Conservation (phyloP, 1,140 invertebrate species). For the Pseudomyrmex pallidus region DNA sequence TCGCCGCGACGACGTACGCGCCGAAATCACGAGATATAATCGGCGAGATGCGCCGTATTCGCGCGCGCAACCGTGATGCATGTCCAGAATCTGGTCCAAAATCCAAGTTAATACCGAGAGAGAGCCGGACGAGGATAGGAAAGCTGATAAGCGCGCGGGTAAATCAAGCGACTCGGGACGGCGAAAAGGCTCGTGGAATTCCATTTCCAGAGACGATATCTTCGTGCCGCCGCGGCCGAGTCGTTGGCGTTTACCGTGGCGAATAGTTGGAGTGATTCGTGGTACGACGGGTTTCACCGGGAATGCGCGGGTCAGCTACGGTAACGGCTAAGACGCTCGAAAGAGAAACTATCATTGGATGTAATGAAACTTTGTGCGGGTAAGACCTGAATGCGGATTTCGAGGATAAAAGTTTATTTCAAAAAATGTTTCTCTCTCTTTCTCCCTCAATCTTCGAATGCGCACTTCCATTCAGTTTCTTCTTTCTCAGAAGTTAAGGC, state of each 20-base stretch:
- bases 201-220: conserved; percentile 67
- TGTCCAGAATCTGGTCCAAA: conserved; percentile 53
- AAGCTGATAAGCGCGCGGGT: conserved; percentile 61
- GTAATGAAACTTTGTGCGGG: conserved; percentile 18
- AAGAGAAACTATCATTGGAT: conserved; percentile 33
- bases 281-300: conserved; percentile 21
- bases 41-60: conserved; percentile 37
- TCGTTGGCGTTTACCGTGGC: conserved; percentile 25
- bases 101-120: conserved; percentile 21
- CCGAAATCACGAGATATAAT: not conserved
- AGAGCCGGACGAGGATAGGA: conserved; percentile 46
- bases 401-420: conserved; percentile 16
- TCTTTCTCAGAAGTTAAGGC: not conserved
- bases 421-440: not conserved
- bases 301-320: conserved; percentile 16
- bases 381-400: not conserved
- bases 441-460: not conserved
- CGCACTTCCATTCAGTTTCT: not conserved
- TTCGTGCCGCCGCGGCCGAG: conserved; percentile 29
- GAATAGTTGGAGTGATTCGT: conserved; percentile 52
- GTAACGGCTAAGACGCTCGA: not conserved
- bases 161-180: conserved; percentile 58
- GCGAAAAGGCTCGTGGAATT: conserved; percentile 66
- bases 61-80: conserved; percentile 22
- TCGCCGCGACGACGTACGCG: not conserved